These are phyloP conservation scores for Zaprionus tsacasi DNA, from an alignment of 1,140 invertebrate genomes.

Conservation along the genomic window DNA sequence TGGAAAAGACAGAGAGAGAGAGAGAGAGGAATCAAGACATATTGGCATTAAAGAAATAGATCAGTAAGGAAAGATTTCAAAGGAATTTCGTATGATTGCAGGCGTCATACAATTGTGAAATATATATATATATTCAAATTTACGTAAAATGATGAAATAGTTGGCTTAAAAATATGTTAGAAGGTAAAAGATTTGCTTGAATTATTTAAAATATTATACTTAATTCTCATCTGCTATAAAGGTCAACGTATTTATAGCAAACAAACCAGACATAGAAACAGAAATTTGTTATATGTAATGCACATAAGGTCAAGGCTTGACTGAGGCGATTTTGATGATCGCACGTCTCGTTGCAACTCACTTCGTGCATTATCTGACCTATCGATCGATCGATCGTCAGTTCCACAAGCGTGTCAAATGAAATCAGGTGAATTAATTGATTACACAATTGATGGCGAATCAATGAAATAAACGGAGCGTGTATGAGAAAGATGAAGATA, in stretches of 20 bases:
- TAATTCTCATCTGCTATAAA: neutral
- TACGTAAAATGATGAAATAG: neutral
- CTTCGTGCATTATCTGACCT: constrained; percentile 3
- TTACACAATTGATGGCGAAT: constrained; percentile 73
- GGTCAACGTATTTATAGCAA: neutral
- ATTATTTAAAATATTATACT: too few species aligned
- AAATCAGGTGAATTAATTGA: constrained; percentile 78
- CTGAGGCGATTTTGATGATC: neutral
- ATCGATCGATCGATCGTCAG: neutral
- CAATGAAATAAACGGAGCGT: constrained; percentile 56
- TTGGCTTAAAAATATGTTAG: neutral
- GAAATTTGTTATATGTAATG: neutral
- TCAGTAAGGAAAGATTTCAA: neutral
- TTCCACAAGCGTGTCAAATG: constrained; percentile 24
- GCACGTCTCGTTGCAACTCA: neutral
- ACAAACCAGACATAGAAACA: neutral
- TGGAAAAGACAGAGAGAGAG: neutral
- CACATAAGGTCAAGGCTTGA: constrained; percentile 3
- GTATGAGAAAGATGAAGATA: neutral
- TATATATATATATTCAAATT: neutral
- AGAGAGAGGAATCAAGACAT: neutral
- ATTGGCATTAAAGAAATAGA: neutral
- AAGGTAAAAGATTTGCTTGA: too few species aligned
- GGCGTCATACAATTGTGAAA: neutral
- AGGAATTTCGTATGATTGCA: neutral